Base-by-base conservation (phyloP, 2,113 vertebrate species). In the Melozone crissalis region DNA sequence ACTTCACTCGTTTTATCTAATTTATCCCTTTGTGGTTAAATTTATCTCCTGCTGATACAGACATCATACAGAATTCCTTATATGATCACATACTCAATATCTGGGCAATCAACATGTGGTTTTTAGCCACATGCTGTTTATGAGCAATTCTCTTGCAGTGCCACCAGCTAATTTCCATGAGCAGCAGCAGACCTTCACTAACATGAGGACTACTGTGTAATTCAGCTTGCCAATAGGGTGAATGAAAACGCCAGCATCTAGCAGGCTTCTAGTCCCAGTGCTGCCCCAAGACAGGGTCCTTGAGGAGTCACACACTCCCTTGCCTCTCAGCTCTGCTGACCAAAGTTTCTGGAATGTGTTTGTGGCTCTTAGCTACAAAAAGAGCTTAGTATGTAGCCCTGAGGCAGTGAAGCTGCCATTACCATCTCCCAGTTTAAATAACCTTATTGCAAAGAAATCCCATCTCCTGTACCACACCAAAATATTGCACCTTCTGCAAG, bases 11-110 rank as follows among this genome's bases (percentile, higher is more conserved):
- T 68, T 93, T 49, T 68, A 87, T 83, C 26, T 1, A 73, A 93
- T 90, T 65, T 85, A 90, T 85, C 63, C 75, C 27, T 85, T 80
- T 84, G 46, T 69, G 75, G 82, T 92, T 96, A 90, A 85, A 92
- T 93, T 88, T 93, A 87, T 94, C 74, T 93, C 30, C 30, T 69
- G 68, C 41, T 74, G 75, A 88, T 85, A 83, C 26, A 86, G 44
- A 62, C 58, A 46, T 49, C 54, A 51, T 61, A 69, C n/a, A 80
- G 71, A 85, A 89, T n/a, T 94, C 66, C 52, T 85, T 84, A 79
- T 57, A 79, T 41, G n/a, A 49, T 85, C 46, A 54, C 49, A 77
- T 15, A 75, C 13, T 58, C 78, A 74, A 63, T 33, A 65, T 44
- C 18, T 11, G 8, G 31, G 26, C 28, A 63, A 83, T 79, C 21